Evolutionary conservation across 2,888 invertebrate genomes (phyloP).

Genomic region (Tipula unca): DNA sequence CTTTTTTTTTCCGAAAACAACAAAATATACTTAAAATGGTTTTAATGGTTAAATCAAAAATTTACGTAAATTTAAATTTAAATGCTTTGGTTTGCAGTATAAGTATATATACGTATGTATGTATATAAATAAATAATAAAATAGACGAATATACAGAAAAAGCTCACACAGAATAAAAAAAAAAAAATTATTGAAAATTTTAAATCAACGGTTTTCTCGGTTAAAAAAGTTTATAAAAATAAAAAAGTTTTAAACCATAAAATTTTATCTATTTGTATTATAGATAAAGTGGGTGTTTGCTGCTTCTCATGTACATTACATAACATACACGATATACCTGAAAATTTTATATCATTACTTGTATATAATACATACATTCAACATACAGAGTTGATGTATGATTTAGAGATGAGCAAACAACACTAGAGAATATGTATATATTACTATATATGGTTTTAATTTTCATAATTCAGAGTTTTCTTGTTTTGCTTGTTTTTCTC

Average conservation of each 20-base stretch:
- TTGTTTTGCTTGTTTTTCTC: neutral
- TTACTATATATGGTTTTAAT: neutral
- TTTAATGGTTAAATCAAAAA: conserved; percentile 8
- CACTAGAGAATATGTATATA: neutral
- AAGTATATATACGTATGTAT: neutral
- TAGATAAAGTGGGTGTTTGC: neutral
- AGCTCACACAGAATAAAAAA: neutral
- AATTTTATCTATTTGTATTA: neutral
- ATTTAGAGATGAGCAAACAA: neutral
- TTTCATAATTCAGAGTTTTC: neutral
- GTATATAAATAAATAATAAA: neutral
- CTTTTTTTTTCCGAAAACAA: neutral
- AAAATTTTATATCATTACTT: neutral
- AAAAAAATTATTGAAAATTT: neutral
- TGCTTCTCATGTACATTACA: neutral
- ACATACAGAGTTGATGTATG: neutral
- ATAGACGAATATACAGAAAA: neutral
- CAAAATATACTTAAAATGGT: conserved; percentile 14
- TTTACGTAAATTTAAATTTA: neutral
- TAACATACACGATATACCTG: neutral
- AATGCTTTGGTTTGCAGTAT: neutral
- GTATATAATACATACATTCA: neutral
- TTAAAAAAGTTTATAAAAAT: neutral
- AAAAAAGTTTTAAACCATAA: neutral
- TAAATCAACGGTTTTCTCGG: conserved; percentile 8